Conservation (phyloP, 2,797 vertebrate species). For the Odontamblyopus lacepedii region DNA sequence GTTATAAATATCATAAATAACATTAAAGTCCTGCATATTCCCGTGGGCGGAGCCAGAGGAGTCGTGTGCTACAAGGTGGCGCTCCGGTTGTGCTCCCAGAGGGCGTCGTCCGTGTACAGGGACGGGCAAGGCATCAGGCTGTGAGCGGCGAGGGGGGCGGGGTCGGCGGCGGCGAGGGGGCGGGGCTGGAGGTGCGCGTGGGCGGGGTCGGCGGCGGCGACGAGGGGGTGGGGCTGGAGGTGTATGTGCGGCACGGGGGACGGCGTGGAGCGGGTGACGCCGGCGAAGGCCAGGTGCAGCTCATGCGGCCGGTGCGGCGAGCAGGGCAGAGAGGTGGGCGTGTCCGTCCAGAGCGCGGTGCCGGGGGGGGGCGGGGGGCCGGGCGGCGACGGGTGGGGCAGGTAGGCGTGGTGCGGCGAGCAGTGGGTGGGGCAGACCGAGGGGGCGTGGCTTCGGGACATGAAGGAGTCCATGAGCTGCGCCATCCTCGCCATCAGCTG, state of each 20-base stretch:
- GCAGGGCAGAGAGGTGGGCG: conserved; percentile 50
- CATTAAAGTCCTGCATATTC: conserved; percentile 30
- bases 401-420: conserved; percentile 58
- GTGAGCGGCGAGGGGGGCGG: conserved; percentile 3
- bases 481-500: conserved; percentile 73
- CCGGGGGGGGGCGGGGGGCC: conserved; percentile 26
- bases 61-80: conserved; percentile 58
- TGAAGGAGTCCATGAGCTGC: conserved; percentile 73
- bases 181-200: conserved; percentile 11
- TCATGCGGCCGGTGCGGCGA: conserved; percentile 58
- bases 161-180: not conserved
- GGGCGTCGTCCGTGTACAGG: conserved; percentile 37
- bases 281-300: conserved; percentile 43
- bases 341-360: conserved; percentile 54
- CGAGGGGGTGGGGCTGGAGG: conserved; percentile 13
- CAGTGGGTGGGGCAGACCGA: conserved; percentile 56
- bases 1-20: conserved; percentile 37
- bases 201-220: not conserved
- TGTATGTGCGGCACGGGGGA: conserved; percentile 11
- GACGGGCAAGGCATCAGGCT: conserved; percentile 43
- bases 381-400: conserved; percentile 21
- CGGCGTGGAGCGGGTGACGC: not conserved
- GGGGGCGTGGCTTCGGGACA: conserved; percentile 51
- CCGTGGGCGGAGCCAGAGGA: conserved; percentile 17
- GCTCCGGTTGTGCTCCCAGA: conserved; percentile 25